Evolutionary conservation across 1,140 invertebrate genomes (phyloP), one percentile per base, ranked within the genome.

Genomic region (Sarcophaga bullata): DNA sequence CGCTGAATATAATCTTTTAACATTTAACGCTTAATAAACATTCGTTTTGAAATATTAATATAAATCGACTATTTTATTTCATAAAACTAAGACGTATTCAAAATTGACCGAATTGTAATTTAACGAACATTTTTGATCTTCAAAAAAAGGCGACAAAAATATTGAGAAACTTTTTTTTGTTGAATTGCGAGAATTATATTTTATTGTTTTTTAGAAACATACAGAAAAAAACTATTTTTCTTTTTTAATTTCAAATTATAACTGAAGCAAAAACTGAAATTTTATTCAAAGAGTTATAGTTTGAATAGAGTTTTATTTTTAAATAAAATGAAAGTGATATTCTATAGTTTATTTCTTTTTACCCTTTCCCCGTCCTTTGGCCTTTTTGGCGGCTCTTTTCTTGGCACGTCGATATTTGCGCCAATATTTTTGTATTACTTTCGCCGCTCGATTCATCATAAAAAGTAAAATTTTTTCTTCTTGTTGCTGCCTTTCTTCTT

Each of bases 371-470:
- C 58, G 50, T 8, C 82, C 78, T 81, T 82, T 84, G 17, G 81
- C 78, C 46, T 81, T 84, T 73, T 83, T 83, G 19, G 80, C 80
- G n/a, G 68, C 58, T 13, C 73, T 80, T 15, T 72, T 75, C 8
- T 83, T 82, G 3, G 25, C 37, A 10, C 72, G 46, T 8, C 80
- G 62, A 83, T 58, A 83, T 37, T 49, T 48, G 13, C 83, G 73
- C 80, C 81, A 84, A 58, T 80, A 46, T 10, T 54, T 17, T 75
- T 84, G 84, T 19, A 84, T 81, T 37, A 81, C 68, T 49, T 73
- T 75, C 4, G 84, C 84, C 3, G 84, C 83, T n/a, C 84, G 76
- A 17, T 80, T 82, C 81, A 84, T 84, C 83, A 84, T 84, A 75
- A 84, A 84, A 3, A 84, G 48, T 73, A 84, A 47, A 15, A 84